phyloP scores from a whole-genome alignment of 1,140 invertebrate species.

The Drosophila oshimai region DNA sequence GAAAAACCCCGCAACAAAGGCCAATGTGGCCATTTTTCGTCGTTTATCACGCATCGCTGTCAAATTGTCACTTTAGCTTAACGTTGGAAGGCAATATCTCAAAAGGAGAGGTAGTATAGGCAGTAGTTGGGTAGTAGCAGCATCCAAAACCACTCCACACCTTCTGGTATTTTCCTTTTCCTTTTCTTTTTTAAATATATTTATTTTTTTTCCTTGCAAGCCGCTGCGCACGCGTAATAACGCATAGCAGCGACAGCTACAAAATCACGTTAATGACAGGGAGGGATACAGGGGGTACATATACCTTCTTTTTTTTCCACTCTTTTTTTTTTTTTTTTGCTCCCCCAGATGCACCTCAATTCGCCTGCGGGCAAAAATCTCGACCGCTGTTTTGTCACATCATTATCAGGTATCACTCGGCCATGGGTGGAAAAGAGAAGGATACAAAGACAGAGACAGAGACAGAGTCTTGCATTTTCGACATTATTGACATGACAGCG shows the following conservation, averaged over 20 bases:
- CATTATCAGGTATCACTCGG: slow-evolving; percentile 67
- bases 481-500: slow-evolving; percentile 80
- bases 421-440: neutral
- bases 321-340: neutral
- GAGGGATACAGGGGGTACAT: neutral
- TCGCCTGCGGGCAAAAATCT: slow-evolving; percentile 45
- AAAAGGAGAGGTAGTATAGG: slow-evolving; percentile 29
- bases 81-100: slow-evolving; percentile 66
- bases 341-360: slow-evolving; percentile 19
- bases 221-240: slow-evolving; percentile 70
- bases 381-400: slow-evolving; percentile 81
- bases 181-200: too few species aligned
- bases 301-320: neutral
- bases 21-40: slow-evolving; percentile 37
- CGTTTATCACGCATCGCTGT: slow-evolving; percentile 82
- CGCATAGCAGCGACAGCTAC: slow-evolving; percentile 62
- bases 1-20: neutral
- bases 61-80: slow-evolving; percentile 81
- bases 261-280: slow-evolving; percentile 77
- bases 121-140: slow-evolving; percentile 4
- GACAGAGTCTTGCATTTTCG: slow-evolving; percentile 46
- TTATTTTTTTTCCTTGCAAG: neutral
- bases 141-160: slow-evolving; percentile 16
- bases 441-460: neutral
- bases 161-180: neutral